Evolutionary conservation across 2,113 vertebrate species (phyloP).

Genomic region (Protomyctophum bolini): DNA sequence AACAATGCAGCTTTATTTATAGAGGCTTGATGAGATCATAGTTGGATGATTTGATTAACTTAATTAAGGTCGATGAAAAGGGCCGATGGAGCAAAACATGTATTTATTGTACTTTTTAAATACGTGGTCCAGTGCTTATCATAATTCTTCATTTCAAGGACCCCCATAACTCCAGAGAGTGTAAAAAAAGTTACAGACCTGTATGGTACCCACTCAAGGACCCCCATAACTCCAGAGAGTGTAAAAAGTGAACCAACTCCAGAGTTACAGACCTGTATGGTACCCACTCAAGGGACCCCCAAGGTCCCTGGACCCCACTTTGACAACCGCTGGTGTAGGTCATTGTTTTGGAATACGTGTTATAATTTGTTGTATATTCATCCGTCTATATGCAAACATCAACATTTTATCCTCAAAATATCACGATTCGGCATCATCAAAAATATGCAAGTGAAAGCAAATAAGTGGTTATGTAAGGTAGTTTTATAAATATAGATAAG

Average conservation of each 20-base stretch:
- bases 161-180: too few species aligned
- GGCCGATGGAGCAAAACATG: conserved; percentile 51
- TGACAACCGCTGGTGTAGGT: not conserved
- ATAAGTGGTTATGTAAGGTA: too few species aligned
- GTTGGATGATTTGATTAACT: conserved; percentile 68
- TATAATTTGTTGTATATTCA: not conserved
- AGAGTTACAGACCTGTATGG: too few species aligned
- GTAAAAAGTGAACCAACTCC: too few species aligned
- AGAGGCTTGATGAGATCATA: conserved; percentile 46
- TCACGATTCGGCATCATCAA: not conserved
- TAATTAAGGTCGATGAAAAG: conserved; percentile 63
- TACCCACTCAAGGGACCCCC: too few species aligned
- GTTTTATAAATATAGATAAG: too few species aligned
- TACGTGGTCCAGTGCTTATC: not conserved
- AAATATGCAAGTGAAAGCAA: not conserved
- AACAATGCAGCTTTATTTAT: conserved; percentile 70
- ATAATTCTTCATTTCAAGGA: not conserved
- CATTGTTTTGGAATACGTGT: conserved; percentile 23
- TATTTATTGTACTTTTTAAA: conserved; percentile 42
- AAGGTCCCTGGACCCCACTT: too few species aligned
- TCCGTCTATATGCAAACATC: not conserved
- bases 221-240: too few species aligned
- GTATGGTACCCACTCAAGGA: too few species aligned
- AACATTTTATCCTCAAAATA: not conserved
- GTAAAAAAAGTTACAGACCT: too few species aligned